Conservation (phyloP, 2,888 invertebrate species). For the Meteorus colon region DNA sequence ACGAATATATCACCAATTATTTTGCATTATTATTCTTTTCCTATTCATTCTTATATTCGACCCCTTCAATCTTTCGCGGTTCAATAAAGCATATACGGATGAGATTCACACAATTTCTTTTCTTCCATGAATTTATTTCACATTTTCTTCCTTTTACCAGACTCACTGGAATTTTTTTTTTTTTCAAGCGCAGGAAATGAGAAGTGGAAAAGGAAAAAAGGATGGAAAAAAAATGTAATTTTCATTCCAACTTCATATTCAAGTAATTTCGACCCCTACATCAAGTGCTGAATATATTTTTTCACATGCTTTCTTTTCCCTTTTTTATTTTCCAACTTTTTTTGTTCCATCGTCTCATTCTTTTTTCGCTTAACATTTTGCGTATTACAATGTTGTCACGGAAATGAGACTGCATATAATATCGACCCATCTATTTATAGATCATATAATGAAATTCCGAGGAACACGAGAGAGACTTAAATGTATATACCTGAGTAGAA, state of each 20-base stretch:
- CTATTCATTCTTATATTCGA: background rate
- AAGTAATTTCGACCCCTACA: background rate
- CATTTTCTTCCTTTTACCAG: constrained; percentile 15
- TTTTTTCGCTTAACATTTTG: background rate
- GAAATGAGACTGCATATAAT: background rate
- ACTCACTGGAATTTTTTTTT: constrained; percentile 1
- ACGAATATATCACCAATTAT: background rate
- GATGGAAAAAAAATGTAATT: constrained; percentile 11
- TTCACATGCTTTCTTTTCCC: background rate
- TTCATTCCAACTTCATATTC: constrained; percentile 35
- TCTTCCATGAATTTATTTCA: constrained; percentile 13
- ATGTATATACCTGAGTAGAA: background rate
- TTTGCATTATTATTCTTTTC: constrained; percentile 25
- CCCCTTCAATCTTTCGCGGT: constrained; percentile 11
- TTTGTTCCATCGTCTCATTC: background rate
- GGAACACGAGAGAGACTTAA: background rate
- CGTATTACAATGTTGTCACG: background rate
- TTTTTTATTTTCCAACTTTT: background rate
- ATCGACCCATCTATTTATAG: constrained; percentile 14
- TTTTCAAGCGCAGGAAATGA: background rate
- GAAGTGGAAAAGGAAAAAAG: background rate
- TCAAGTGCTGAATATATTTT: background rate
- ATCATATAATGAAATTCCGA: background rate
- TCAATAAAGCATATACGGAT: constrained; percentile 24
- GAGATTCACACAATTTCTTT: constrained; percentile 28